Conservation (phyloP, 2,113 vertebrate genomes). For the Hystrix brachyura region DNA sequence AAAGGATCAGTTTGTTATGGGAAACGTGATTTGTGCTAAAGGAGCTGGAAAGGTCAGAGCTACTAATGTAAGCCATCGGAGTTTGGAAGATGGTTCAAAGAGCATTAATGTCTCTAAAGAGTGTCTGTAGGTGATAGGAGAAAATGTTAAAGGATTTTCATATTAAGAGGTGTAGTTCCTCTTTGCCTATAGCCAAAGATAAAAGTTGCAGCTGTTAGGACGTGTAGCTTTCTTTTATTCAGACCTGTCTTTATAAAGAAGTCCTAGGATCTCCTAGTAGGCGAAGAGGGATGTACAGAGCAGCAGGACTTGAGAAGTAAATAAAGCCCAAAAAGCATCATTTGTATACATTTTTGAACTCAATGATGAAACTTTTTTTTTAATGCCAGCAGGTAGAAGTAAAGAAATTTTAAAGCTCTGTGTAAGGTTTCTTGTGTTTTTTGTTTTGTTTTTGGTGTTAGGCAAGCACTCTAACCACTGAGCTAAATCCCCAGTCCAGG, state of each 20-base stretch:
- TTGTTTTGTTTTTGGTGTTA: no score
- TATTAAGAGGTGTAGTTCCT: not conserved
- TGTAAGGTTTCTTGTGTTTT: not conserved
- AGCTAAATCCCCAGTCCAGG: no score
- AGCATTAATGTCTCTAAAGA: not conserved
- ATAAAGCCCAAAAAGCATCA: not conserved
- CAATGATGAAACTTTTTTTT: not conserved
- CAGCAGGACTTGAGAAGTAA: not conserved
- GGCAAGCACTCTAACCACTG: no score
- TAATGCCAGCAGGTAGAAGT: not conserved
- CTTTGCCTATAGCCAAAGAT: not conserved
- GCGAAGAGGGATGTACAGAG: not conserved
- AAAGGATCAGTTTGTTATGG: not conserved
- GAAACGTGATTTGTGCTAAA: slow-evolving; percentile 4
- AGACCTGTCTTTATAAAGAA: not conserved
- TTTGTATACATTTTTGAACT: not conserved
- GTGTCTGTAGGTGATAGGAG: not conserved
- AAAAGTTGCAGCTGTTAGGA: not conserved
- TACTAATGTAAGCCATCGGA: rapidly evolving
- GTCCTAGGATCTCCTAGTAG: not conserved
- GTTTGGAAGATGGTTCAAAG: not conserved
- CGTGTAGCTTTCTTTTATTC: not conserved
- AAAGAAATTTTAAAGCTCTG: not conserved
- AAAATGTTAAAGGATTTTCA: not conserved
- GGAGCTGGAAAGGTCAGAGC: not conserved